These are phyloP conservation scores for Plagiodera versicolora DNA, from an alignment of 2,888 invertebrate genomes.

Conservation along the genomic window DNA sequence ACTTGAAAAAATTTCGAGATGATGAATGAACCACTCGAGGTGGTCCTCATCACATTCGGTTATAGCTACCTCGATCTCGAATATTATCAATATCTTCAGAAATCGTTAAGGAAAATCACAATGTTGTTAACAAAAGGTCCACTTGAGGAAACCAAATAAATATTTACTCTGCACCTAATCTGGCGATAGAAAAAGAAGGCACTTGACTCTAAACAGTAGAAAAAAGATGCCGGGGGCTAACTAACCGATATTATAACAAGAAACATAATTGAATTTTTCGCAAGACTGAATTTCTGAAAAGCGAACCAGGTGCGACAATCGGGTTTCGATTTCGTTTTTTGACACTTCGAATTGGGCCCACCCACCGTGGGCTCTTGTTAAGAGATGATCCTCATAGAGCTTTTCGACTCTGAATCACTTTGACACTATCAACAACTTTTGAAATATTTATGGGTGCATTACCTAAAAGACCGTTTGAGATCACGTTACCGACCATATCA, in stretches of 20 bases:
- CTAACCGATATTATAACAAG: slow-evolving; percentile 23
- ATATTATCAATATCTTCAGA: slow-evolving; percentile 24
- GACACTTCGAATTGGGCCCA: slow-evolving; percentile 27
- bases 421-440: neutral
- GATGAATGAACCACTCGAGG: too few relatives aligned
- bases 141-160: slow-evolving; percentile 30
- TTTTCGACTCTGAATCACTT: slow-evolving; percentile 1
- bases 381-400: slow-evolving; percentile 24
- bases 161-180: slow-evolving; percentile 30
- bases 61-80: slow-evolving; percentile 14
- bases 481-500: too few relatives aligned
- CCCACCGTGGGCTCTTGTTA: slow-evolving; percentile 27
- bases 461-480: neutral
- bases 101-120: slow-evolving; percentile 27
- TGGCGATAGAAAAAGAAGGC: slow-evolving; percentile 19
- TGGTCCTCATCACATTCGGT: too few relatives aligned
- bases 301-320: slow-evolving; percentile 30
- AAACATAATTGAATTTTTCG: slow-evolving; percentile 29
- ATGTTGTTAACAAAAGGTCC: slow-evolving; percentile 25
- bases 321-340: slow-evolving; percentile 24
- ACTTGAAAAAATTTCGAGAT: too few relatives aligned
- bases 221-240: slow-evolving; percentile 18
- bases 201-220: slow-evolving; percentile 33
- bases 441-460: neutral
- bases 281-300: slow-evolving; percentile 19